Evolutionary conservation across 2,888 invertebrate genomes (phyloP).

Genomic region (Melipona bicolor): DNA sequence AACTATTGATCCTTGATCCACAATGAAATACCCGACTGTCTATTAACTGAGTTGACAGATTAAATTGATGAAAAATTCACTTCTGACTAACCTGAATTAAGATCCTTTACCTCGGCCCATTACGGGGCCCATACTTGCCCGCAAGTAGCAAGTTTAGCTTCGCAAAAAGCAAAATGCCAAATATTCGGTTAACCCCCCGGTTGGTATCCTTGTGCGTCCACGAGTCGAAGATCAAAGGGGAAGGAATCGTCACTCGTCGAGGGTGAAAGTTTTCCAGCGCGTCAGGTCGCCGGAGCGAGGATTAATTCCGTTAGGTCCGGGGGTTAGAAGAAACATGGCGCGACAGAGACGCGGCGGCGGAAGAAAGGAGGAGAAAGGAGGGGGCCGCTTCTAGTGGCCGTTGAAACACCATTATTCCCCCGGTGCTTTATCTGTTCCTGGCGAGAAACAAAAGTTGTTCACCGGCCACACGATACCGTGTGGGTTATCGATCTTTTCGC

Average conservation of each 20-base stretch:
- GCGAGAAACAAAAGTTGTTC: constrained; percentile 74
- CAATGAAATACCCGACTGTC: too few species aligned
- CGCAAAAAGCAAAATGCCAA: background rate
- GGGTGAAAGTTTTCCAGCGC: constrained; percentile 37
- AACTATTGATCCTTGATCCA: too few species aligned
- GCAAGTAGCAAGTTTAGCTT: background rate
- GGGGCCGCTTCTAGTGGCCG: constrained; percentile 8
- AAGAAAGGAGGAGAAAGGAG: constrained; percentile 16
- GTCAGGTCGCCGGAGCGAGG: constrained; percentile 33
- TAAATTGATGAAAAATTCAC: too few species aligned
- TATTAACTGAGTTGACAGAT: too few species aligned
- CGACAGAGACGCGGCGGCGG: constrained; percentile 27
- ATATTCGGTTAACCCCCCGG: background rate
- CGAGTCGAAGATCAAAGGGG: background rate
- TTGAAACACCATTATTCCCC: constrained; percentile 70
- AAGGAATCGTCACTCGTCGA: background rate
- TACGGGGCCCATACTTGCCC: background rate
- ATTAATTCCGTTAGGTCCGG: constrained; percentile 61
- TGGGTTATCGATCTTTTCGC: constrained; percentile 72
- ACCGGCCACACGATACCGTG: constrained; percentile 56
- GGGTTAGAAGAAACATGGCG: constrained; percentile 4
- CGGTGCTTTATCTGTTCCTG: constrained; percentile 67
- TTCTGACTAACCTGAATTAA: too few species aligned
- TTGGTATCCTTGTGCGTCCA: background rate
- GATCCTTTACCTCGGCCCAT: background rate